A percentile compares a stretch with the other conserved stretches of the same genome.
These are phyloP conservation scores for Marmota flaviventris DNA, from an alignment of 2,113 vertebrate species.

Conservation along the genomic window DNA sequence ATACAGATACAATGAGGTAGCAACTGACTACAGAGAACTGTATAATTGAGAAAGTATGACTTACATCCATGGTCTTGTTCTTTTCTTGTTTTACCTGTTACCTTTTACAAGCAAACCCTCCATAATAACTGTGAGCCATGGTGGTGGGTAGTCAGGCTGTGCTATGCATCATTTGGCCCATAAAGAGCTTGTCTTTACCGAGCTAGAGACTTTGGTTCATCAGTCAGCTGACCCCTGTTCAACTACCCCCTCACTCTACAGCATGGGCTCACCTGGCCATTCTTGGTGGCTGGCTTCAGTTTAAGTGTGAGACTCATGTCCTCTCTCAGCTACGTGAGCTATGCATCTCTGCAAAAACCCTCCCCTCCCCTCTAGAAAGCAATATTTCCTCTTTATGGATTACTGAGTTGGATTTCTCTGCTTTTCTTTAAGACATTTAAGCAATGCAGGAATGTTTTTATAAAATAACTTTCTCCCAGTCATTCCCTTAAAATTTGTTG, in stretches of 20 bases:
- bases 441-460: not conserved
- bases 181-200: not conserved
- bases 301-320: not conserved
- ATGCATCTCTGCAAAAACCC: not conserved
- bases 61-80: not conserved
- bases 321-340: not conserved
- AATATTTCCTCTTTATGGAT: not conserved
- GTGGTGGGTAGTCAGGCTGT: not conserved
- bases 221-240: not conserved
- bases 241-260: not conserved
- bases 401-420: not conserved
- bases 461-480: not conserved
- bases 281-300: not conserved
- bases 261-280: fast-evolving
- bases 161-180: fast-evolving
- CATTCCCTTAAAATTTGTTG: not conserved
- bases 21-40: no score
- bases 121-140: not conserved
- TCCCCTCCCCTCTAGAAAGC: not conserved
- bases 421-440: not conserved
- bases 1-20: not conserved
- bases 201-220: not conserved
- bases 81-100: not conserved
- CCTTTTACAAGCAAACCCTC: not conserved
- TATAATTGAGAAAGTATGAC: not conserved